A percentile compares a stretch with the other conserved stretches of the same genome.
These are phyloP conservation scores for Rhimphoctona megacephalus DNA, from an alignment of 2,888 invertebrate species.

Conservation along the genomic window DNA sequence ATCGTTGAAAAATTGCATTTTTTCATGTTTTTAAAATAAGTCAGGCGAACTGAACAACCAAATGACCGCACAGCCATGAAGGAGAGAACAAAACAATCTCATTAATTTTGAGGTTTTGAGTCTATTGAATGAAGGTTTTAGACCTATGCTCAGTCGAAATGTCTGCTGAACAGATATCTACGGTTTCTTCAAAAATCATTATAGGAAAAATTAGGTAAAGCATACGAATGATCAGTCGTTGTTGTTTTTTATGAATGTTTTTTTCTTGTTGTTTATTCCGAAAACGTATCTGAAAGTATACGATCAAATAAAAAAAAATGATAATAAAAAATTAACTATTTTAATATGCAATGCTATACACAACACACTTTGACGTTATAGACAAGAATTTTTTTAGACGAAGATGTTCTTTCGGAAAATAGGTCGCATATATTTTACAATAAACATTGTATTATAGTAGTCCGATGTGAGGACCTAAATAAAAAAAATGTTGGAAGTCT, in stretches of 20 bases:
- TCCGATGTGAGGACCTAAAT: slow-evolving; percentile 53
- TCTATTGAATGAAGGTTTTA: too few relatives aligned
- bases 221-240: neutral
- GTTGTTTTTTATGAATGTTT: neutral
- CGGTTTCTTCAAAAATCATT: neutral
- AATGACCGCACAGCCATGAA: too few relatives aligned
- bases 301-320: neutral
- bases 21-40: too few relatives aligned
- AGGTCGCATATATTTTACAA: slow-evolving; percentile 66
- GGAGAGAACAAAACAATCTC: too few relatives aligned
- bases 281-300: neutral
- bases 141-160: neutral
- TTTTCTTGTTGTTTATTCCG: neutral
- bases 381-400: neutral
- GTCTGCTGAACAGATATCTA: neutral
- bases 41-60: too few relatives aligned
- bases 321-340: neutral
- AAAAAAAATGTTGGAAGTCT: slow-evolving; percentile 12
- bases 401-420: slow-evolving; percentile 49
- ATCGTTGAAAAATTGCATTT: too few relatives aligned
- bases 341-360: neutral
- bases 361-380: slow-evolving; percentile 3
- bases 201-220: neutral
- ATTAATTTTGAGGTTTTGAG: too few relatives aligned
- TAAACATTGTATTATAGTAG: slow-evolving; percentile 58